Evolutionary conservation across 1,140 invertebrate species (phyloP), one percentile per base, ranked within the genome.

Genomic region (Notospermus geniculatus): DNA sequence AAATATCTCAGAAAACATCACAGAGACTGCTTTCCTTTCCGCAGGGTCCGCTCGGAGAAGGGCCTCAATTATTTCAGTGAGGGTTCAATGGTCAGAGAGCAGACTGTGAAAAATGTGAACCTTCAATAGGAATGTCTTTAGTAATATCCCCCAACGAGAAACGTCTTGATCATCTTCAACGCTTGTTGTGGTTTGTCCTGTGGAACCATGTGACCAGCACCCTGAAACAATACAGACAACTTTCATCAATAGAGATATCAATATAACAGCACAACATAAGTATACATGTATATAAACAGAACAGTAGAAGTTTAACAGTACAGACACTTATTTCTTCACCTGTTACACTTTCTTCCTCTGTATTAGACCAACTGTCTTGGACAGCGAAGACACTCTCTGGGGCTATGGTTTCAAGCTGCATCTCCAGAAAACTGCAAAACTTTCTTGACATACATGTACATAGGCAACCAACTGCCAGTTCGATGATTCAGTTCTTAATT

Each of bases 191-290:
- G 83, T 67, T 79, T 78, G 74, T 86, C 85, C 69, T 82, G 79
- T 0, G 85, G 85, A 1, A 86, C 85, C 84, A 85, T 85, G 70
- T 85, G 84, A 57, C 84, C 84, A 63, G 84, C 76, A 28, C 83
- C 84, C 74, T 82, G 62, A 32, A 71, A 67, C 29, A 53, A 22
- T 45, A 59, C 1, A 27, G 23, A 25, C 30, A 7, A n/a, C 22
- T 28, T 22, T 36, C 39, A 60, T 22, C 13, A 36, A n/a, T 2
- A 29, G 56, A 45, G 13, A 59, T 36, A 59, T 36, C 13, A 19
- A 32, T 2, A 9, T 28, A 55, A 28, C 7, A 55, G 7, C 29
- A 28, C 2, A 28, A 50, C 4, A 19, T 55, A 7, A 7, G 54
- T 7, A 17, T 55, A 28, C 4, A 22, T 19, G 22, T 17, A 53